Conservation (phyloP, 2,113 vertebrate species). For the Gadus chalcogrammus region DNA sequence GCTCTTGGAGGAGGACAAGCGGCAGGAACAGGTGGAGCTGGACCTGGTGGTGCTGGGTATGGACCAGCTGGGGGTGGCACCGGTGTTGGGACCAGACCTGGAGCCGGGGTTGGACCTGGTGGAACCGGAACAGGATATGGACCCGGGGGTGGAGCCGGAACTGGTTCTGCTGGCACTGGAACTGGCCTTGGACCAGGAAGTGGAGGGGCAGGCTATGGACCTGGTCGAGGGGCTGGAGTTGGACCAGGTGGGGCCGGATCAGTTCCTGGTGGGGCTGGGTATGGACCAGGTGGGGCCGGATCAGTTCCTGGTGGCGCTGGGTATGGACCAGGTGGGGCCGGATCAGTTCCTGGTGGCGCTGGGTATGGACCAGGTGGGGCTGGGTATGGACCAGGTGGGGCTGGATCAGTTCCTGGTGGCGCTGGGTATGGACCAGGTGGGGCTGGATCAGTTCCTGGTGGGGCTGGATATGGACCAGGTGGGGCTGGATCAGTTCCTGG, state of each 20-base stretch:
- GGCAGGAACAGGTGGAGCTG: not conserved
- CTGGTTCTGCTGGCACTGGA: conserved; percentile 2
- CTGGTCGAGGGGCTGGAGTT: not conserved
- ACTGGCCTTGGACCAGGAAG: conserved; percentile 21
- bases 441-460: no score
- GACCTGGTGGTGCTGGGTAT: not conserved
- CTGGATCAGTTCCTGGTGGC: no score
- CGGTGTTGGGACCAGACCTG: not conserved
- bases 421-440: no score
- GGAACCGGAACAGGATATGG: conserved; percentile 11
- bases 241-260: conserved; percentile 16
- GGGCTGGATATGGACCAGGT: no score
- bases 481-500: no score
- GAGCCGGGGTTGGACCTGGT: conserved; percentile 29
- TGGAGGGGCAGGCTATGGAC: not conserved
- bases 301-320: conserved; percentile 12
- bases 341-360: not conserved
- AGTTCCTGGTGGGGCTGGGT: conserved; percentile 25
- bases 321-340: conserved; percentile 32
- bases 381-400: conserved; percentile 11
- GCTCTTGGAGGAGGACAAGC: not conserved
- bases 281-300: no score
- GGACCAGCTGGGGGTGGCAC: conserved; percentile 17
- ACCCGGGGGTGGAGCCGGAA: not conserved
- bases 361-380: conserved; percentile 8